A percentile compares a stretch with the other conserved stretches of the same genome.
These are phyloP conservation scores for Leucophenga montana DNA, from an alignment of 2,888 invertebrate genomes.

Conservation along the genomic window DNA sequence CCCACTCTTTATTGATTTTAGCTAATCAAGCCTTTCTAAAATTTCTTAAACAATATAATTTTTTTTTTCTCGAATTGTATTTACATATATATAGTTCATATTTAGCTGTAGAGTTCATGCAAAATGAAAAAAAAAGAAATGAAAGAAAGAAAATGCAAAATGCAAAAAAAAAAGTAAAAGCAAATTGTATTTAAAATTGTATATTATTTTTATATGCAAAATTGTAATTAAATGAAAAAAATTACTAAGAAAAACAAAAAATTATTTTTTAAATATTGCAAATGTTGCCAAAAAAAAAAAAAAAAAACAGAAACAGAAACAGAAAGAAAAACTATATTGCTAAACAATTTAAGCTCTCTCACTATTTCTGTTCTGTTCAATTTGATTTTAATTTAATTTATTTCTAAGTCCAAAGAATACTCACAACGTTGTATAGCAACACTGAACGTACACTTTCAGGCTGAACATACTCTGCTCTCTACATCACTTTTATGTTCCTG, in stretches of 20 bases:
- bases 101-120: slow-evolving; percentile 19
- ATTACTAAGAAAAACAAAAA: slow-evolving; percentile 4
- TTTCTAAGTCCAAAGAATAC: slow-evolving; percentile 54
- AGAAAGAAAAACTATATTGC: slow-evolving; percentile 32
- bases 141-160: neutral
- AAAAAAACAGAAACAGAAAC: no score
- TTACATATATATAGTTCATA: slow-evolving; percentile 9
- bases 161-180: slow-evolving; percentile 13
- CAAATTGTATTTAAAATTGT: slow-evolving; percentile 32
- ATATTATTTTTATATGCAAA: slow-evolving; percentile 45
- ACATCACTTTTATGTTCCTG: slow-evolving; percentile 14
- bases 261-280: neutral
- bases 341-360: slow-evolving; percentile 22
- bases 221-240: slow-evolving; percentile 6
- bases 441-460: neutral
- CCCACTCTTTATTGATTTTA: neutral
- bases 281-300: slow-evolving; percentile 42
- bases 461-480: neutral
- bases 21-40: neutral
- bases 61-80: slow-evolving; percentile 25
- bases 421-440: slow-evolving; percentile 38
- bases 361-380: slow-evolving; percentile 37
- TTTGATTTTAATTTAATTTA: slow-evolving; percentile 32
- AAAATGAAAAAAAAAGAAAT: neutral
- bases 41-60: neutral